Base-by-base conservation (phyloP, 1,140 invertebrate genomes). In the Frieseomelitta varia region DNA sequence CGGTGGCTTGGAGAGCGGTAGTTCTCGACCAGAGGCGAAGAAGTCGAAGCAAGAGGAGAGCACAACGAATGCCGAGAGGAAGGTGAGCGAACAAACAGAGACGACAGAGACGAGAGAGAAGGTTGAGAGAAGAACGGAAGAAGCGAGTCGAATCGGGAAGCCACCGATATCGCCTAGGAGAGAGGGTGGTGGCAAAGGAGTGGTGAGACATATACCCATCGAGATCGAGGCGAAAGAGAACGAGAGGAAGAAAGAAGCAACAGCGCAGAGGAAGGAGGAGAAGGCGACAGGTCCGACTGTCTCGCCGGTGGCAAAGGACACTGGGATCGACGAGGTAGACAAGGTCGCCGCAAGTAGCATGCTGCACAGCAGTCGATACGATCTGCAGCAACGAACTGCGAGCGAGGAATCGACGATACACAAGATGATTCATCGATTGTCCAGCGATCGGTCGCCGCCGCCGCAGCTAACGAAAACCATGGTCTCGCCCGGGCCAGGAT, bases 391-490 rank as follows among this genome's bases (percentile, higher is more conserved):
- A 73, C 89, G 86, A 27, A 21, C 30, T 14, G 19, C 39, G 8
- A 47, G 87, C 53, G 91, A 93, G 63, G 92, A 93, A 19, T 94
- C 93, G 2, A 93, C 92, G 4, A 94, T 94, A 72, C 90, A 94
- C 87, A 94, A 94, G 79, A 95, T 95, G 94, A 95, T 94, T 39
- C 93, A 94, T 30, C 90, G 93, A 76, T 73, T 94, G 24, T 93
- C 94, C 4, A 93, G 90, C 72, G 94, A 94, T 30, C 91, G 92
- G 69, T 96, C 96, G n/a, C 95, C 96, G 4, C 96, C 96, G 78
- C 96, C 96, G 12, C 96, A 96, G 56, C 92, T 96, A 89, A 95
- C 94, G 0, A 93, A 93, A 68, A 93, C 95, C 0, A 95, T 97
- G 91, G 95, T 97, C 12, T 95, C 96, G 14, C 95, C 96, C 17